These are phyloP conservation scores for Melanotaenia nigrans DNA, from an alignment of 2,797 vertebrate genomes.

Conservation along the genomic window DNA sequence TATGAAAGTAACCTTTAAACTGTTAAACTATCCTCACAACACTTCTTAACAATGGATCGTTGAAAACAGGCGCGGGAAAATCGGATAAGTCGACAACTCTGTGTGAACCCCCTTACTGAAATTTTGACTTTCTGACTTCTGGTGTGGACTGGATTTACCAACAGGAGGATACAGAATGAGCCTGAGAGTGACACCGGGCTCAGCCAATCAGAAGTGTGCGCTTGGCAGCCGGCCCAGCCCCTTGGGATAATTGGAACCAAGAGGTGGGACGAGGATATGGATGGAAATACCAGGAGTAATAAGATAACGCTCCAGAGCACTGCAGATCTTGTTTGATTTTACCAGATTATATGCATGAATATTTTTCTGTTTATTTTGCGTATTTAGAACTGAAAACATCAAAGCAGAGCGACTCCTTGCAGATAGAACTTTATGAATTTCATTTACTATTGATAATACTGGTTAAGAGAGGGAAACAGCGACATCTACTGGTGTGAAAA, in stretches of 20 bases:
- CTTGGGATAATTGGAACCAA: conserved; percentile 65
- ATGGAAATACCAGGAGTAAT: conserved; percentile 20
- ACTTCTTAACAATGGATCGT: not conserved
- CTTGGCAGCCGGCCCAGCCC: conserved; percentile 30
- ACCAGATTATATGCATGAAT: not conserved
- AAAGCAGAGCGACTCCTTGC: not conserved
- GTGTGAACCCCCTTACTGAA: conserved; percentile 42
- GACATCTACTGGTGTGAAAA: conserved; percentile 49
- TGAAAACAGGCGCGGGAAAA: not conserved
- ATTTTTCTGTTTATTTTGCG: not conserved
- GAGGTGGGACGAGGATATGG: conserved; percentile 62
- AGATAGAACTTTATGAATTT: conserved; percentile 9
- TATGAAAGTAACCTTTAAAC: not conserved
- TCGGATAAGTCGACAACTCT: conserved; percentile 13
- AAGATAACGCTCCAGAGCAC: conserved; percentile 2
- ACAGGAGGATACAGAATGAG: conserved; percentile 55
- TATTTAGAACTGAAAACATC: not conserved
- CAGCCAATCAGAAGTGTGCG: conserved; percentile 67
- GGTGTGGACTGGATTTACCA: conserved; percentile 52
- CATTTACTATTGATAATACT: conserved; percentile 17
- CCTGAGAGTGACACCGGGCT: conserved; percentile 45
- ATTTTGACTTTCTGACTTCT: conserved; percentile 78
- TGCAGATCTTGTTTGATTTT: not conserved
- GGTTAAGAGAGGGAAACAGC: conserved; percentile 58
- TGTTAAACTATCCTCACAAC: not conserved